A percentile compares a stretch with the other conserved stretches of the same genome.
Conservation (phyloP, 2,888 invertebrate species). For the Microplitis manilae region DNA sequence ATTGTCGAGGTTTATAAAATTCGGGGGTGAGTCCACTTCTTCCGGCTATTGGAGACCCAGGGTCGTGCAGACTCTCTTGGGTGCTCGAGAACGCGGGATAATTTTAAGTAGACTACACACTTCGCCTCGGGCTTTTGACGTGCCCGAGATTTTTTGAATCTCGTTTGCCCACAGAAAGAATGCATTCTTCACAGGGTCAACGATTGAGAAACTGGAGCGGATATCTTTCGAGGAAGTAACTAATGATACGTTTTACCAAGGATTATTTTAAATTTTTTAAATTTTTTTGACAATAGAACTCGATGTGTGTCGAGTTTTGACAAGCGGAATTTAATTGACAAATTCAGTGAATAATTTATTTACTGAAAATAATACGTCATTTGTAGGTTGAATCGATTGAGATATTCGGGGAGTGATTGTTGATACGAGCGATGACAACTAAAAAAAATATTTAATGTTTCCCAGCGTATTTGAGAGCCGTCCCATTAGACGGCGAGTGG, state of each 20-base stretch:
- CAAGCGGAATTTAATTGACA: no score
- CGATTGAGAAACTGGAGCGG: not conserved
- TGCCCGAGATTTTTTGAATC: not conserved
- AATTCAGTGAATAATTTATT: no score
- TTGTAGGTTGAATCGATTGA: no score
- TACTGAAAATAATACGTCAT: no score
- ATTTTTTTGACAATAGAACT: not conserved
- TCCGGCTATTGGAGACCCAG: constrained; percentile 51
- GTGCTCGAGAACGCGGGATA: constrained; percentile 60
- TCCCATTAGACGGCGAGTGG: not conserved
- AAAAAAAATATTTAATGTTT: not conserved
- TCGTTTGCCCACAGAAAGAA: constrained; percentile 23
- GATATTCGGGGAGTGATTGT: not conserved
- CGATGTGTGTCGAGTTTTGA: no score
- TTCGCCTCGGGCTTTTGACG: not conserved
- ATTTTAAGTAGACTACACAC: constrained; percentile 35
- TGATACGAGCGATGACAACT: not conserved
- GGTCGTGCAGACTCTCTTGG: constrained; percentile 61
- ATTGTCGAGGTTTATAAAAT: not conserved
- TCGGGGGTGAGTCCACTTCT: constrained; percentile 48
- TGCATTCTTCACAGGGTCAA: not conserved
- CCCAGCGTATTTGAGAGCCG: not conserved
- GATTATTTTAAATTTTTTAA: not conserved
- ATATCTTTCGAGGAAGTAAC: not conserved
- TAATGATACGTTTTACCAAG: not conserved